Evolutionary conservation across 2,113 vertebrate species (phyloP).

Genomic region (Montifringilla adamsi): DNA sequence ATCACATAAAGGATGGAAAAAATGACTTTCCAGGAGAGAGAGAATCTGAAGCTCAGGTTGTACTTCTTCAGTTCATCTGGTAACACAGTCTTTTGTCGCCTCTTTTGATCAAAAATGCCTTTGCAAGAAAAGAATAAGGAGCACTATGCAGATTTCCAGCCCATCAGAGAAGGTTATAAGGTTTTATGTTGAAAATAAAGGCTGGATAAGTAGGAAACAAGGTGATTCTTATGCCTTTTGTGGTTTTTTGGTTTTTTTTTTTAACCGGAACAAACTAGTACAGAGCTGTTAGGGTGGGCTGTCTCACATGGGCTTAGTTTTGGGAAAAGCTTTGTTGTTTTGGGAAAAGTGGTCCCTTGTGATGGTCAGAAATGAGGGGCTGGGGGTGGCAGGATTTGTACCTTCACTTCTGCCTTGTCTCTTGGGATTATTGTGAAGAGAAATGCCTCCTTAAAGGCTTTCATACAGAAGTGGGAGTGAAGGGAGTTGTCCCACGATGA

Average conservation of each 20-base stretch:
- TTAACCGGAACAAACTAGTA: neutral
- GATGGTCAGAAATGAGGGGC: neutral
- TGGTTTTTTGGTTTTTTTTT: neutral
- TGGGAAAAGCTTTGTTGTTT: neutral
- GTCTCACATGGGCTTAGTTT: neutral
- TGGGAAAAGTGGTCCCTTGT: accelerated
- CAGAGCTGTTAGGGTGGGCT: neutral
- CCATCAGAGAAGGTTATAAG: neutral
- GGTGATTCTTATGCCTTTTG: neutral
- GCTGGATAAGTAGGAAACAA: neutral
- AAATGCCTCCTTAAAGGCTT: neutral
- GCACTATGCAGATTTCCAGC: neutral
- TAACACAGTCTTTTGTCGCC: accelerated
- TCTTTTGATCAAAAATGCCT: neutral
- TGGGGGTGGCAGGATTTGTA: neutral
- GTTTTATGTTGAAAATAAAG: neutral
- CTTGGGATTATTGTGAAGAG: neutral
- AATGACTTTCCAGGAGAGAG: neutral
- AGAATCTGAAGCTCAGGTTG: neutral
- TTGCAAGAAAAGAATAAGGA: neutral
- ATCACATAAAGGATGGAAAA: neutral
- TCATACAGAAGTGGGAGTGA: neutral
- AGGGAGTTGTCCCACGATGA: neutral
- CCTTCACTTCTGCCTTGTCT: neutral
- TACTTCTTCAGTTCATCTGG: neutral